Evolutionary conservation across 1,140 invertebrate species (phyloP).

Genomic region (Drosophila ambigua): DNA sequence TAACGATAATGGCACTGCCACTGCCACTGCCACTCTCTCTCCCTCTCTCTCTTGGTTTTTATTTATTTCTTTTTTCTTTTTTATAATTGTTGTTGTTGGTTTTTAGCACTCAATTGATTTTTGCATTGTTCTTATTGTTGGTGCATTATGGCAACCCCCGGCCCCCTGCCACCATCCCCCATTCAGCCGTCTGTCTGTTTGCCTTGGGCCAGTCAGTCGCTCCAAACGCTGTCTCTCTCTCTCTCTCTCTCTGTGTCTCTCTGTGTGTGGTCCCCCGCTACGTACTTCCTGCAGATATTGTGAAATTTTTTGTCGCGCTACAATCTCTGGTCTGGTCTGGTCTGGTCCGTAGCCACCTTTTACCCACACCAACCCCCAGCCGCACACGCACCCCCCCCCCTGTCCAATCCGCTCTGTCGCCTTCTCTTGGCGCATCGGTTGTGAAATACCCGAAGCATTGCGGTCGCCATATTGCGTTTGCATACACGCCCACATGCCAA

Average conservation of each 20-base stretch:
- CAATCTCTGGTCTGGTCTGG: conserved; percentile 1
- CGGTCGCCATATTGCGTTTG: conserved; percentile 83
- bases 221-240: background rate
- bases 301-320: conserved; percentile 27
- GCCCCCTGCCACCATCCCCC: too few species aligned
- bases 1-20: too few species aligned
- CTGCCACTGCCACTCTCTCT: too few species aligned
- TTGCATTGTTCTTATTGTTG: conserved; percentile 47
- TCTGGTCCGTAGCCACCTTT: conserved; percentile 6
- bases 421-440: conserved; percentile 41
- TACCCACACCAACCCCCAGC: background rate
- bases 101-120: conserved; percentile 79
- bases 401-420: background rate
- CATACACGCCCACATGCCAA: conserved; percentile 77
- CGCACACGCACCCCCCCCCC: background rate
- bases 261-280: conserved; percentile 3
- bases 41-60: background rate
- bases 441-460: conserved; percentile 74
- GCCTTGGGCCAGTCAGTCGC: conserved; percentile 3
- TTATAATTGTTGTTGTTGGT: conserved; percentile 62
- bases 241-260: conserved; percentile 1
- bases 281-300: conserved; percentile 21
- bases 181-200: background rate
- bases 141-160: conserved; percentile 41
- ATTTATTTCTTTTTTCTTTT: conserved; percentile 30